Evolutionary conservation across 2,888 invertebrate genomes (phyloP), one percentile per base, ranked within the genome.

Genomic region (Caenorhabditis sinica): DNA sequence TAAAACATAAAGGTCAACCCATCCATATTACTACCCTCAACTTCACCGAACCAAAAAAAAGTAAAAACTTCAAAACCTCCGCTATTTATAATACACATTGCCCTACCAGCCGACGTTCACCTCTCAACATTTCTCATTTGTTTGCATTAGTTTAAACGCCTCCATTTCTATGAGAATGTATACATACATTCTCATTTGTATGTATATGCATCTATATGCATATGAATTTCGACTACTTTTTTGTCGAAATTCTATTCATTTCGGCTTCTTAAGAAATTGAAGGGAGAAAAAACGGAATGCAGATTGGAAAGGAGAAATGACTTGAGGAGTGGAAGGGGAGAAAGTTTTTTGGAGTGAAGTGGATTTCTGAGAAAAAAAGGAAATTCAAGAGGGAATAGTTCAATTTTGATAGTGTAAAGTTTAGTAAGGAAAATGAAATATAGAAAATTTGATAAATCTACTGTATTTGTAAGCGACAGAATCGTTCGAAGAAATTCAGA

Each of bases 121-220:
- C 3, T 60, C 20, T 25, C 43, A 20, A 20, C 69, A 20, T 49
- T 51, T 36, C 33, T 23, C 4, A 28, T 45, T 68, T 69, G 56
- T 69, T 69, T 69, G 69, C 33, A 69, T 69, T 69, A 15, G 69
- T 56, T 56, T 69, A 56, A 69, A 69, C 68, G 36, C 68, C 68
- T 28, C 9, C 17, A 25, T 13, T 45, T 45, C 13, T 17, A 65
- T 51, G 33, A n/a, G 33, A 17, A 49, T 63, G 43, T 63, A 63
- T 63, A 40, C 63, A 63, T 56, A 30, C 33, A 61, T 61, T 30
- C 13, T 23, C 17, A 60, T 28, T 9, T 20, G 3, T 17, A 33
- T 61, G 2, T 63, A 25, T 65, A 43, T 49, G 28, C 17, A 65
- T 65, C 0, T 40, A 23, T 23, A 53, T 53, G n/a, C 53, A 53